Conservation (phyloP, 2,888 invertebrate species). For the Drosophila atroscutellata region DNA sequence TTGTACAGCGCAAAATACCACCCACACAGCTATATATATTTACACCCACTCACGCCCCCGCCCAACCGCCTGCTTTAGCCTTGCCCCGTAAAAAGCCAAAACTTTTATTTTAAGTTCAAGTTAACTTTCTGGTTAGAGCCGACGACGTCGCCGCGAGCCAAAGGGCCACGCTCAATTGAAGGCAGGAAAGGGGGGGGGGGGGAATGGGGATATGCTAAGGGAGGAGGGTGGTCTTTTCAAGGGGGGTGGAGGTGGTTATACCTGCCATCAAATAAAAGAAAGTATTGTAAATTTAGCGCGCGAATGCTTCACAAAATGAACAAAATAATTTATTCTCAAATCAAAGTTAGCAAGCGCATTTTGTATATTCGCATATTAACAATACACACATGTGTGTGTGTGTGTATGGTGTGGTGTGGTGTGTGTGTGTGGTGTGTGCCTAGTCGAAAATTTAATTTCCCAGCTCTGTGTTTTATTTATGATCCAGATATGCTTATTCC, state of each 20-base stretch:
- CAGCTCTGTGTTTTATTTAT: conserved; percentile 79
- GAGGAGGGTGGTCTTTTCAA: not conserved
- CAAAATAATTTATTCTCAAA: conserved; percentile 80
- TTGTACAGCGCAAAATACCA: conserved; percentile 62
- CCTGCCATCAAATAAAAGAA: conserved; percentile 1
- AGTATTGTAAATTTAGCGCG: conserved; percentile 54
- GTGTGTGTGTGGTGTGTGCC: conserved; percentile 46
- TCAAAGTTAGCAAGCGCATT: conserved; percentile 78
- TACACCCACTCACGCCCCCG: not conserved
- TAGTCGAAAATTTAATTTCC: conserved; percentile 81
- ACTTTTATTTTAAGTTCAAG: conserved; percentile 82
- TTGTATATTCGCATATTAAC: conserved; percentile 79
- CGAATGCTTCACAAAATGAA: conserved; percentile 60
- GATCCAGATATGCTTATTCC: conserved; percentile 81
- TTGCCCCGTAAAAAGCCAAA: conserved; percentile 52
- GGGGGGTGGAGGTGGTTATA: not conserved
- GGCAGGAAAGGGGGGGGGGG: not conserved
- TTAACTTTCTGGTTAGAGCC: conserved; percentile 79
- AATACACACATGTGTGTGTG: conserved; percentile 41
- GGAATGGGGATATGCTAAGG: not conserved
- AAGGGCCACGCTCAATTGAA: conserved; percentile 23
- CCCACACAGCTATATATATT: not conserved
- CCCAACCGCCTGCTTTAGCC: conserved; percentile 1
- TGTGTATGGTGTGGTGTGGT: conserved; percentile 23
- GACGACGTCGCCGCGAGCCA: conserved; percentile 42